Conservation (phyloP, 2,888 invertebrate genomes). For the Diachrysia chrysitis region DNA sequence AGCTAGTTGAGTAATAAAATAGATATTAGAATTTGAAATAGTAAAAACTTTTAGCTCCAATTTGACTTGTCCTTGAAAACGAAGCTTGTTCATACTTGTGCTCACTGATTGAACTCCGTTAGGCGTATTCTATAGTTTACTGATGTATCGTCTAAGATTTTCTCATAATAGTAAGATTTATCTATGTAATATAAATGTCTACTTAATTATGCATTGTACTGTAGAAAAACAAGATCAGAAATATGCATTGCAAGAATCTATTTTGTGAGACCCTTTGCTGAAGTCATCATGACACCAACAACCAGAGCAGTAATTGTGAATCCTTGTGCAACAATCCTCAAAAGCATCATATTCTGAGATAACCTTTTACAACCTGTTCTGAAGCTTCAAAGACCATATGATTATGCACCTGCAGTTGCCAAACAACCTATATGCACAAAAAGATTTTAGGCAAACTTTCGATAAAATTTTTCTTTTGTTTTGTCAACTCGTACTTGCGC, state of each 20-base stretch:
- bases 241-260: constrained; percentile 24
- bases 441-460: constrained; percentile 93
- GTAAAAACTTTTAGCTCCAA: too few species aligned
- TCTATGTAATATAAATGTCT: constrained; percentile 41
- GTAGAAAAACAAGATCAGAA: constrained; percentile 11
- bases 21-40: too few species aligned
- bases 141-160: too few species aligned
- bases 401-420: constrained; percentile 92
- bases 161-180: constrained; percentile 18
- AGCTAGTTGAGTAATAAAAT: too few species aligned
- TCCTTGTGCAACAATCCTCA: constrained; percentile 94
- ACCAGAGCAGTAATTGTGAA: constrained; percentile 94
- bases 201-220: constrained; percentile 30
- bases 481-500: too few species aligned
- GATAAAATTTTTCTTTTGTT: too few species aligned
- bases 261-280: constrained; percentile 73
- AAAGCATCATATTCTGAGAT: constrained; percentile 97
- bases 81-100: too few species aligned
- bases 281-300: constrained; percentile 89
- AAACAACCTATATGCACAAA: constrained; percentile 94
- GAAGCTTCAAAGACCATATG: constrained; percentile 93
- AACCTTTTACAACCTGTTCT: constrained; percentile 90
- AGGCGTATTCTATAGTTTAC: too few species aligned
- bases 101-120: too few species aligned
- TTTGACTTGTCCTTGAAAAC: too few species aligned